Base-by-base conservation (phyloP, 2,797 vertebrate genomes). In the Pangasius sanitwongsei region DNA sequence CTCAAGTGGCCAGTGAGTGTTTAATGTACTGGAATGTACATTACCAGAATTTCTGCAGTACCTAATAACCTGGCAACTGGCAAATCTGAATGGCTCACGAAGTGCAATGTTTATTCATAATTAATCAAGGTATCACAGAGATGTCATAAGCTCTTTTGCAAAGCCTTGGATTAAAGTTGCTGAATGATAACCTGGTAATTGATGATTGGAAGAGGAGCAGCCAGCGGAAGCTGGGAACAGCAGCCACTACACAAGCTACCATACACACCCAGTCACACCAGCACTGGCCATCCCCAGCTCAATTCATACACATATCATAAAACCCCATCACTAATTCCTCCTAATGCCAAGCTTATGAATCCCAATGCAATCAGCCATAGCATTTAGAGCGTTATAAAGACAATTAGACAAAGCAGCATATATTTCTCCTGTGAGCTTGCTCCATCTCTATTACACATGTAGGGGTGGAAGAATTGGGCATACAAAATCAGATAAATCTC, bases 81-180 rank as follows among this genome's bases (percentile, higher is more conserved):
- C 12, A 41, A 83, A 63, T 28, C 23, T 9, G 28, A 83, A 82
- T 82, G 31, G 2, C 9, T 83, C 23, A 25, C 0, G 12, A 59
- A 80, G 15, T 11, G 31, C 4, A 12, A 2, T 9, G 6, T 63
- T 83, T 7, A 57, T 59, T 28, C 53, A n/a, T 44, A 16, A 53
- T 44, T 85, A 69, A 8, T 50, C 28, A 55, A 28, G 31, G n/a
- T 37, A 25, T 74, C 25, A 63, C 41, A 86, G 70, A 89, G 91
- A 81, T 87, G 89, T 63, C 84, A 89, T 87, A 82, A 41, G 80
- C 88, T 74, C 77, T 61, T 81, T 53, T 31, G 74, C 37, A 72
- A 72, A 86, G 75, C 55, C 41, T 53, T 74, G 25, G 23, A 48
- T 88, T 85, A 75, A n/a, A n/a, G 48, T 18, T 18, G 50, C 4